Evolutionary conservation across 1,140 invertebrate genomes (phyloP), one percentile per base, ranked within the genome.

Genomic region (Onthophagus taurus): DNA sequence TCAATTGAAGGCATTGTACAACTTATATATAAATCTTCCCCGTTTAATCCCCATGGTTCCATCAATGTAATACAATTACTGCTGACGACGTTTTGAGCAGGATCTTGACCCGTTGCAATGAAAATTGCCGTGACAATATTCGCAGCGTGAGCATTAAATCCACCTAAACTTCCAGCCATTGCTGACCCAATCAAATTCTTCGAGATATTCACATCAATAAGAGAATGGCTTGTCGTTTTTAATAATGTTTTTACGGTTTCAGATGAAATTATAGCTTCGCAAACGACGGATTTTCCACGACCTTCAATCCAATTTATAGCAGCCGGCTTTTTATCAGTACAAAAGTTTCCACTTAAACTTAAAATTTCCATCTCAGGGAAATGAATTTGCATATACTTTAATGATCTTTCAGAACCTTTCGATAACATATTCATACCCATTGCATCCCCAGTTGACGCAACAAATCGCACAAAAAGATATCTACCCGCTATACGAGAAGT

Each of bases 371-470:
- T 92, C 31, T 94, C 85, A 0, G 82, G 74, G 61, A 92, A 97
- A 21, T 72, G 66, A 41, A 71, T 66, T 60, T 84, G 78, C 2
- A 96, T 72, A 21, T 73, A 68, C 43, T 80, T 78, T 5, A 97
- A 58, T 0, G 89, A 83, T 53, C 81, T 81, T 67, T 97, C 92
- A 2, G 90, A 87, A 7, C 89, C 90, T 73, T 99, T 99, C 1
- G 94, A 97, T 0, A 99, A 69, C 96, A 99, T 99, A 64, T 99
- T 99, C 97, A 99, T 99, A 20, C 97, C 97, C 97, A 99, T 99
- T 0, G 97, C 97, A 67, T 99, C 97, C 7, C 97, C 97, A 2
- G 96, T 99, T 13, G 76, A 81, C 0, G 95, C 93, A 23, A 86
- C 81, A 69, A 99, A 99, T 48, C 97, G 76, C 21, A 99, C 77